Evolutionary conservation across 2,888 invertebrate genomes (phyloP).

Genomic region (Plagodis pulveraria): DNA sequence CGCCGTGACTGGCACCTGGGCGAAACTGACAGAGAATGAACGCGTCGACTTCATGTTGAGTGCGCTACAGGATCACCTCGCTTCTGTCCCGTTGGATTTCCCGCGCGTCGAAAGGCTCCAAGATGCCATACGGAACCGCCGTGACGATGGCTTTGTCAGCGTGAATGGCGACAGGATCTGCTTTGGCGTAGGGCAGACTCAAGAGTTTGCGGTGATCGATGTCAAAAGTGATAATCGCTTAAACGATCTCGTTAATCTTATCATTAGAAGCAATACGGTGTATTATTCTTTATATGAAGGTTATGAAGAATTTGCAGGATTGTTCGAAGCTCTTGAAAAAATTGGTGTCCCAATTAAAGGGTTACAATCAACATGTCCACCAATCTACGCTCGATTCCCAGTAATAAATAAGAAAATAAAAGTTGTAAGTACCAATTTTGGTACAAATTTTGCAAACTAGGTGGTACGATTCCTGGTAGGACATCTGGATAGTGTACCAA

Average conservation of each 20-base stretch:
- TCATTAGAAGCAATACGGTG: conserved; percentile 3
- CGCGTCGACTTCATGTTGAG: conserved; percentile 9
- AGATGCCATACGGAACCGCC: conserved; percentile 1
- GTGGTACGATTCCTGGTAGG: too few species aligned
- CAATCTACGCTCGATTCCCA: background rate
- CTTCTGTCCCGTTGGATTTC: background rate
- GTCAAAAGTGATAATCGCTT: background rate
- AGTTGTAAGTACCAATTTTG: conserved; percentile 22
- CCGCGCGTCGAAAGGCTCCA: conserved; percentile 1
- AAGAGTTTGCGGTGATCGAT: background rate
- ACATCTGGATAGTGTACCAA: too few species aligned
- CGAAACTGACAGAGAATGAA: conserved; percentile 5
- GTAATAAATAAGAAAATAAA: conserved; percentile 8
- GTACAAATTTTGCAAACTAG: conserved; percentile 24
- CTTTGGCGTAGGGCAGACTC: conserved; percentile 6
- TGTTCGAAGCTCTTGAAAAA: conserved; percentile 6
- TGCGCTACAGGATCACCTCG: background rate
- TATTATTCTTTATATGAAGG: background rate
- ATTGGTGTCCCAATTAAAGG: conserved; percentile 4
- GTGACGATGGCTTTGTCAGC: conserved; percentile 8
- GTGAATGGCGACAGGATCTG: conserved; percentile 12
- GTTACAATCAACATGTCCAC: background rate
- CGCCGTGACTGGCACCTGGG: conserved; percentile 3
- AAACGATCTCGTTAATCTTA: background rate
- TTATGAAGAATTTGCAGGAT: background rate